A percentile compares a stretch with the other conserved stretches of the same genome.
phyloP scores from a whole-genome alignment of 1,140 invertebrate genomes.

The Rhizoglyphus robini region DNA sequence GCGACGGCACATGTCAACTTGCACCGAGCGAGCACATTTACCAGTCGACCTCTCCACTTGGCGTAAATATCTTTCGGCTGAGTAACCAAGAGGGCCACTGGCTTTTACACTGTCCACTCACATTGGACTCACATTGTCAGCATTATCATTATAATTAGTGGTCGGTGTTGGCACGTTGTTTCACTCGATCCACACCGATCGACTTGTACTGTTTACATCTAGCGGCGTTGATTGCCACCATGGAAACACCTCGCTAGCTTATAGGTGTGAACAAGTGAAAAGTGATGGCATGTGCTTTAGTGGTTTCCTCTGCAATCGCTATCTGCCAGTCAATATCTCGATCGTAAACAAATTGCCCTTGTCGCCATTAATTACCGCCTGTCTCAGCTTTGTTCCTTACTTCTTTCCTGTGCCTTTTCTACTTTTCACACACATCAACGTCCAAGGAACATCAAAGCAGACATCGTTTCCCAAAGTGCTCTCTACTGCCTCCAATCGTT shows the following conservation, averaged over 20 bases:
- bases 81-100: no score
- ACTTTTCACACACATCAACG: no score
- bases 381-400: neutral
- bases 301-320: no score
- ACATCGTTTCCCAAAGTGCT: no score
- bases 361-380: neutral
- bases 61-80: no score
- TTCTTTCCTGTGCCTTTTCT: neutral
- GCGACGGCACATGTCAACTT: neutral
- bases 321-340: neutral
- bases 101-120: no score
- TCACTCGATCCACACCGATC: no score
- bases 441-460: no score
- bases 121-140: no score
- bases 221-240: no score
- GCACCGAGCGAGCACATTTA: neutral
- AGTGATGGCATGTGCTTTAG: no score
- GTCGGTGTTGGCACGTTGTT: neutral
- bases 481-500: neutral
- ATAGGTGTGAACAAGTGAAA: neutral
- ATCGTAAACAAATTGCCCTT: slow-evolving; percentile 13
- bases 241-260: neutral
- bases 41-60: neutral
- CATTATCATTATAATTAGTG: neutral
- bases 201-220: no score